Evolutionary conservation across 2,113 vertebrate species (phyloP).

Genomic region (Sinocyclocheilus anophthalmus): DNA sequence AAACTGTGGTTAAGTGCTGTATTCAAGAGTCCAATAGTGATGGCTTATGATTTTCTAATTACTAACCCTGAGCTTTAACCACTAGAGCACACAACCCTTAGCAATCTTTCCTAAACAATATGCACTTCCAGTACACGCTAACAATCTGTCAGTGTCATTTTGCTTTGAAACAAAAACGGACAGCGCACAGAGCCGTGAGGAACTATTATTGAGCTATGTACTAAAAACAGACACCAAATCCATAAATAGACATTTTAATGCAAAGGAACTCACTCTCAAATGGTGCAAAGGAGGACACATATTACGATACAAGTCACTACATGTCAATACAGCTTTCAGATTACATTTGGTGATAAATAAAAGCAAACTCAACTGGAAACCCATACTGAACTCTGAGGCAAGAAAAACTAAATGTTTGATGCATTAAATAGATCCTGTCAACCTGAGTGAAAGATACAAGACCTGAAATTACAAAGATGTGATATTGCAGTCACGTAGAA

Average conservation of each 20-base stretch:
- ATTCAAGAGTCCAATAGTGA: background rate
- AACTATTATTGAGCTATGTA: constrained; percentile 7
- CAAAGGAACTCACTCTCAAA: constrained; percentile 7
- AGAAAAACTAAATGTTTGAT: background rate
- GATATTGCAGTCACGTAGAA: background rate
- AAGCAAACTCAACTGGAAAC: background rate
- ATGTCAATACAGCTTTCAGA: constrained; percentile 9
- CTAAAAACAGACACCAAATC: constrained; percentile 15
- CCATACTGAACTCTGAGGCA: background rate
- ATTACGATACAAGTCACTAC: background rate
- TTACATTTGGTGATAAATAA: background rate
- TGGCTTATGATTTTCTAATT: background rate
- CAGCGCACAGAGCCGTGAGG: background rate
- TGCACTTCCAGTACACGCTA: background rate
- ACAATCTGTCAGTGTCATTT: background rate
- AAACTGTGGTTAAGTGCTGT: background rate
- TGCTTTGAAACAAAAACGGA: constrained; percentile 2
- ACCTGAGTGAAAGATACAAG: background rate
- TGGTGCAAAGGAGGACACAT: background rate
- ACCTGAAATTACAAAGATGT: background rate
- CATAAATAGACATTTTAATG: constrained; percentile 30
- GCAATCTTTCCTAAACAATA: background rate
- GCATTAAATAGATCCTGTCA: background rate
- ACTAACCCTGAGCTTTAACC: background rate
- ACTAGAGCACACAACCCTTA: background rate